A percentile compares a stretch with the other conserved stretches of the same genome.
Evolutionary conservation across 2,113 vertebrate species (phyloP).

Genomic region (Sturnira hondurensis): DNA sequence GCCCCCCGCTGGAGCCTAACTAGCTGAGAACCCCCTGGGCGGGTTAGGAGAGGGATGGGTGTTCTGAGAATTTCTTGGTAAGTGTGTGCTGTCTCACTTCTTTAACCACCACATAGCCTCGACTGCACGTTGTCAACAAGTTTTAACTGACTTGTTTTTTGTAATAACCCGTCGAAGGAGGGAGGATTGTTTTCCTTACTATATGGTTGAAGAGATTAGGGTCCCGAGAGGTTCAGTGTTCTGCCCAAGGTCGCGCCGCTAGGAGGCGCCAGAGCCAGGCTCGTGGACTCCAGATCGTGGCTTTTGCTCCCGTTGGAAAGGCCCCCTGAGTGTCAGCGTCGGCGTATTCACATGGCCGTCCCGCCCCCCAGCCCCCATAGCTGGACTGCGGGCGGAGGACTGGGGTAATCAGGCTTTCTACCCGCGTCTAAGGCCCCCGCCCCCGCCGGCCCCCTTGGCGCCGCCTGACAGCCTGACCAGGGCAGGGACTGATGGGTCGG

Average conservation of each 20-base stretch:
- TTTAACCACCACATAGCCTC: neutral
- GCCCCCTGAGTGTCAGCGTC: neutral
- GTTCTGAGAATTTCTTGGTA: neutral
- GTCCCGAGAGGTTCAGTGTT: neutral
- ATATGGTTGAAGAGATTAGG: neutral
- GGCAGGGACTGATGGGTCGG: conserved; percentile 7
- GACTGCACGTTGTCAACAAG: accelerated
- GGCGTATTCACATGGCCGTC: neutral
- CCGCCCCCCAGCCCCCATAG: neutral
- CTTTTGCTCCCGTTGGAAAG: neutral
- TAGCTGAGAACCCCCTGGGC: neutral
- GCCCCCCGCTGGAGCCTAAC: neutral
- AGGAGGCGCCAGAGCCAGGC: neutral
- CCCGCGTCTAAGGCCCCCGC: neutral
- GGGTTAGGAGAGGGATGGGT: neutral
- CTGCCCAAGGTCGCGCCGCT: neutral
- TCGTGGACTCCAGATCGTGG: neutral
- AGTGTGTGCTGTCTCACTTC: neutral
- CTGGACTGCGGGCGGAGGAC: neutral
- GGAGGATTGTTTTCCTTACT: neutral
- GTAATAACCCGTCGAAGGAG: neutral
- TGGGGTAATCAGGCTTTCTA: neutral
- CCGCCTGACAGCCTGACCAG: neutral
- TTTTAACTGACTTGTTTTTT: neutral
- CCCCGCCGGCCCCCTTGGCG: neutral